Evolutionary conservation across 2,888 invertebrate species (phyloP), one percentile per base, ranked within the genome.

Genomic region (Loripinus fragilis): DNA sequence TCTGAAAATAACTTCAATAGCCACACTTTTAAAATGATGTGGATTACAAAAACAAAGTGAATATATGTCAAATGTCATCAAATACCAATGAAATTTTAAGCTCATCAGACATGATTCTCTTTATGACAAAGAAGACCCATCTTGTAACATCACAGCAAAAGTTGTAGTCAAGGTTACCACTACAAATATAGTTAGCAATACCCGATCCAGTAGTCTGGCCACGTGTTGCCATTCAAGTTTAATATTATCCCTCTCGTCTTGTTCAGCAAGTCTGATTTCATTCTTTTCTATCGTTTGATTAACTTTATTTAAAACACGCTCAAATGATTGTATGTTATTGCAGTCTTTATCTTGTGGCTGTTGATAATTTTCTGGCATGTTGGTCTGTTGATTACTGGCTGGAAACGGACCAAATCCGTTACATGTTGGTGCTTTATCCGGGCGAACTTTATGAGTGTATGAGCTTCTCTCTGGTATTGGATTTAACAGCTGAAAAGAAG

Each of bases 211-310:
- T 20, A 98, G 97, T 71, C 97, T 95, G 0, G 97, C 97, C 80
- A 93, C 90, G 78, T 93, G 93, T 80, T 93, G 92, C 97, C 97
- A 98, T 93, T 98, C 97, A 73, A 97, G 94, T 90, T 97, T 96
- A 79, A 96, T 96, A 68, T 96, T 95, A 89, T 97, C 97, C 71
- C 96, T 95, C 71, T 96, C 95, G 91, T 97, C 97, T 92, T 96
- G 96, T 88, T 97, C 97, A 0, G 96, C 95, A 10, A 97, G 95
- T 5, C 97, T 95, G 90, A 96, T 95, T 92, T 93, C 97, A 94
- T 97, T 97, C 68, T 95, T 94, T 87, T 97, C 97, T 78, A 97
- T 96, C 5, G 97, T 97, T 83, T 95, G 95, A 91, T 96, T 95
- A 42, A 96, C 95, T 92, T 95, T 95, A 87, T 95, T 96, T 93